Conservation (phyloP, 2,888 invertebrate species). For the Luffia ferchaultella region DNA sequence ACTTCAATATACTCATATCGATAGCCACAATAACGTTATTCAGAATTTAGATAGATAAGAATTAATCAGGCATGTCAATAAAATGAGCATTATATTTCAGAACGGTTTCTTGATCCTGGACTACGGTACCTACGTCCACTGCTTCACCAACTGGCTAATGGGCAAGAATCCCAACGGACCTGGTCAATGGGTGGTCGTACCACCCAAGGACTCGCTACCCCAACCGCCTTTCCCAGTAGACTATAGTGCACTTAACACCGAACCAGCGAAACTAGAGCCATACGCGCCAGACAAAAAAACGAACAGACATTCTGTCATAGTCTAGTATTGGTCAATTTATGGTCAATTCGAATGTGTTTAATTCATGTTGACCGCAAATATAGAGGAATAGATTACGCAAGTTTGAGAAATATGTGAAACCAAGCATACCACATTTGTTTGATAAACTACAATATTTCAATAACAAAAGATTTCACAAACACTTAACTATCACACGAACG, state of each 20-base stretch:
- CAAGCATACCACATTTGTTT: too few relatives aligned
- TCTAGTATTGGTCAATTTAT: conserved; percentile 30
- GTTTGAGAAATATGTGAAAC: too few relatives aligned
- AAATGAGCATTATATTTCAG: conserved; percentile 34
- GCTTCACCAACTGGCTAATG: conserved; percentile 78
- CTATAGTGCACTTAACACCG: conserved; percentile 77
- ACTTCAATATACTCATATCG: not conserved
- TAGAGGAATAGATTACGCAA: too few relatives aligned
- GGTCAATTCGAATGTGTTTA: too few relatives aligned
- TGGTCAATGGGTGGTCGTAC: conserved; percentile 77
- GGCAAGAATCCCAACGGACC: conserved; percentile 79
- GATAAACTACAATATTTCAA: too few relatives aligned
- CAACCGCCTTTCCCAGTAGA: conserved; percentile 75
- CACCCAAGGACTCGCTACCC: conserved; percentile 59
- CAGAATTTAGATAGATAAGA: not conserved
- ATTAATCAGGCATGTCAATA: not conserved
- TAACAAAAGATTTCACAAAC: too few relatives aligned
- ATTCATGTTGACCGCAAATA: too few relatives aligned
- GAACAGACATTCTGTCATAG: conserved; percentile 75
- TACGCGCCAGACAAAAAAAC: conserved; percentile 74
- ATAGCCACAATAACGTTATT: too few relatives aligned
- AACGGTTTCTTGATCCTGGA: conserved; percentile 73
- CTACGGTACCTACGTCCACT: conserved; percentile 74
- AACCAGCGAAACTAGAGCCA: conserved; percentile 74
- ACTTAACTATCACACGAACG: too few relatives aligned